Base-by-base conservation (phyloP, 2,113 vertebrate genomes). In the Prunella fulvescens region DNA sequence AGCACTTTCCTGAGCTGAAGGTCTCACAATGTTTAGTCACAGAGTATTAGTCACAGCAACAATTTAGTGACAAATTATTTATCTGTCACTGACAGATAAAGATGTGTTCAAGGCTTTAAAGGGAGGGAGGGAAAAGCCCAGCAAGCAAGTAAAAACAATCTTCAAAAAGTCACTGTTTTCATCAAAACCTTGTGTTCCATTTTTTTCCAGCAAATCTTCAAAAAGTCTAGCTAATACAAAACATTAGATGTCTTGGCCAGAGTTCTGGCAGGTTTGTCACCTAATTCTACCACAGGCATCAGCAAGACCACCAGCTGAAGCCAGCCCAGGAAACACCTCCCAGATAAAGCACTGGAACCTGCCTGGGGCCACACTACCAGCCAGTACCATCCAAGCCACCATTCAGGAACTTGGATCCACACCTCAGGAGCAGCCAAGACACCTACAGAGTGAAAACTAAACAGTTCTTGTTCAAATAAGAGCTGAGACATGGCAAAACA, bases 1-100 rank as follows among this genome's bases (percentile, higher is more conserved):
- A 82, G 26, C 29, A 69, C 39, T 86, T 92, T 76, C 29, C 64
- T 69, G 48, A 93, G 82, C 47, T 90, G 70, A 74, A 94, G 40
- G 44, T 67, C 79, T 94, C 65, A 11, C 26, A n/a, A 7, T 16
- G 26, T 90, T 93, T 93, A 93, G 81, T 95, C 95, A 94, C 35
- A 64, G 77, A 81, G 45, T 81, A 88, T 96, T 95, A 95, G 80
- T 77, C 82, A 92, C 81, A 86, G 89, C 62, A 90, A 92, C 78
- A 92, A 95, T 72, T 66, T 79, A 92, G 87, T 65, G 73, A 85
- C 50, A 56, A 92, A 79, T 81, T 87, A 66, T 89, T 97, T 95
- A 16, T 95, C 87, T 85, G n/a, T 78, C 87, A n/a, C 73, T 94
- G 87, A 83, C 66, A 89, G 79, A 77, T 40, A 78, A 85, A 94